Evolutionary conservation across 1,140 invertebrate genomes (phyloP).

Genomic region (Steinernema khuongi): DNA sequence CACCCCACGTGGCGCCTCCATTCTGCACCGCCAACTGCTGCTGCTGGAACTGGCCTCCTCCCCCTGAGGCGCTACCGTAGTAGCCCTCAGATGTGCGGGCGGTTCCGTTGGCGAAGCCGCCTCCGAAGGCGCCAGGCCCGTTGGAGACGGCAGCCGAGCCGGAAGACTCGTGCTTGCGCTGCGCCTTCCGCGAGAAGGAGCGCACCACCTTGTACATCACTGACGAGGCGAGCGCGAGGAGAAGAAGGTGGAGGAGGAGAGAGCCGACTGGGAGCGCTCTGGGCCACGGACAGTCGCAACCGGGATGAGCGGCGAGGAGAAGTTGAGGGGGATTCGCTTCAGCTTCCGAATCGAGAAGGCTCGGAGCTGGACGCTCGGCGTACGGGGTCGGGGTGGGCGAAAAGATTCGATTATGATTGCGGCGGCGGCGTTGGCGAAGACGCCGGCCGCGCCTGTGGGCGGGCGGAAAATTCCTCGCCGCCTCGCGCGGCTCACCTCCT

Average conservation of each 20-base stretch:
- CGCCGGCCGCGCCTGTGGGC: slow-evolving; percentile 1
- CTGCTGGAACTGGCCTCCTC: slow-evolving; percentile 8
- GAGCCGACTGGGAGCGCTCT: background rate
- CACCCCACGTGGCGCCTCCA: slow-evolving; percentile 15
- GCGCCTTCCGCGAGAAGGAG: slow-evolving; percentile 48
- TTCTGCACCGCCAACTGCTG: slow-evolving; percentile 21
- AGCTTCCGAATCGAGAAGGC: background rate
- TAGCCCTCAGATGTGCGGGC: slow-evolving; percentile 26
- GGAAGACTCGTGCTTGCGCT: slow-evolving; percentile 50
- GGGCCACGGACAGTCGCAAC: slow-evolving; percentile 4
- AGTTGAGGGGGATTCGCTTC: background rate
- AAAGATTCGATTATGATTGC: slow-evolving; percentile 17
- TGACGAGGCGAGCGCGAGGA: slow-evolving; percentile 23
- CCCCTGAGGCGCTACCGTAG: slow-evolving; percentile 14
- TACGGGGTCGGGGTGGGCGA: slow-evolving; percentile 11
- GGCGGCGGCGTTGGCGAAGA: background rate
- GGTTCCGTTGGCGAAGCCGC: slow-evolving; percentile 26
- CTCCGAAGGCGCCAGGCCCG: background rate
- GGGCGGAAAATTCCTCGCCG: slow-evolving; percentile 9
- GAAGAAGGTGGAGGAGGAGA: background rate
- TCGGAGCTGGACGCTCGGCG: background rate
- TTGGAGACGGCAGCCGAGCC: slow-evolving; percentile 27
- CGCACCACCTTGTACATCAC: slow-evolving; percentile 52
- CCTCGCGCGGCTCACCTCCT: background rate
- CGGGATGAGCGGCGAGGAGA: background rate